Evolutionary conservation across 1,140 invertebrate species (phyloP), one percentile per base, ranked within the genome.

Genomic region (Drosophila punjabiensis): DNA sequence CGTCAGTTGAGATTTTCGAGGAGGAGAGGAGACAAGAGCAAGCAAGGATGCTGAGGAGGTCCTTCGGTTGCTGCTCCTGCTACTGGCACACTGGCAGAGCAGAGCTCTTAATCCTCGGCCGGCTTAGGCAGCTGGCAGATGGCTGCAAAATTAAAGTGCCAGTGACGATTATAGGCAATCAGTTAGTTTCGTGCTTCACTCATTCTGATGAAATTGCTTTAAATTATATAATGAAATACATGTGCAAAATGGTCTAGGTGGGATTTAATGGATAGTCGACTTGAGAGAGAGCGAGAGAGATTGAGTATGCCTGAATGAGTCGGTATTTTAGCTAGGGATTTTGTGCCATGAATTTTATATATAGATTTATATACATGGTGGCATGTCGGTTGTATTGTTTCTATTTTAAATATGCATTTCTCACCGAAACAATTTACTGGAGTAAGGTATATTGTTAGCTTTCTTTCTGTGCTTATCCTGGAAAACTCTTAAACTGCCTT

Each of bases 141-240:
- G 81, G 82, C 58, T 73, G 76, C 77, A 50, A 88, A 87, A 88
- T 87, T 88, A 88, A 87, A 87, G 80, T 80, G 81, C 81, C 76
- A 68, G 60, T 20, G 76, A 48, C 80, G 67, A 88, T 87, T 87
- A 88, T 59, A 80, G 83, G 76, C 84, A 88, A 88, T 87, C 84
- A 83, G 80, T 88, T 68, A 66, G 84, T 64, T 76, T 59, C n/a
- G 55, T 58, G 53, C 56, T 41, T 45, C 41, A 63, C 62, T 67
- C 33, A 75, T 66, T 64, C 58, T 60, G 43, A 64, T 67, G 67
- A 77, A 77, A 62, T 52, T 55, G 47, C 59, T 73, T 78, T 53
- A 77, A 77, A 55, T 67, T 61, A 68, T 45, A 60, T 39, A 52
- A 58, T 39, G 24, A 28, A 30, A 56, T 20, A 50, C 24, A 59